These are phyloP conservation scores for Gasteruption jaculator DNA, from an alignment of 2,888 invertebrate species.

Conservation along the genomic window DNA sequence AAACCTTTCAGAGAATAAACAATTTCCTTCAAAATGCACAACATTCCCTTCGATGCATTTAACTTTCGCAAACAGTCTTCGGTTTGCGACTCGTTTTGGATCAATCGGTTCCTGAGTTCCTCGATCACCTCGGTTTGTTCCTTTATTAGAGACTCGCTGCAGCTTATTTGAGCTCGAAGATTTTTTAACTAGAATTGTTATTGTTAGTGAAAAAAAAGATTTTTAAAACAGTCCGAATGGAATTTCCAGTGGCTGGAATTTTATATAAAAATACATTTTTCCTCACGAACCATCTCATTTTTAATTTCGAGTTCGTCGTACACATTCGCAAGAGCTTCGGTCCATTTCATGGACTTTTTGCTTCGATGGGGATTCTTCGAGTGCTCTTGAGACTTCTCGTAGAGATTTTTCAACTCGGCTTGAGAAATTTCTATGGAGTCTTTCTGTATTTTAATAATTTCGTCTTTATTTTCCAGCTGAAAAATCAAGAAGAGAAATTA, in stretches of 20 bases:
- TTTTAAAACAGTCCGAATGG: constrained; percentile 1
- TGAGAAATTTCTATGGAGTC: constrained; percentile 43
- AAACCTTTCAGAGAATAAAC: constrained; percentile 32
- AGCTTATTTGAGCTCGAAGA: constrained; percentile 18
- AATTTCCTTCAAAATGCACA: constrained; percentile 25
- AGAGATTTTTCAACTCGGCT: constrained; percentile 39
- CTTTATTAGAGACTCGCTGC: constrained; percentile 21
- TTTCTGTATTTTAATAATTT: constrained; percentile 45
- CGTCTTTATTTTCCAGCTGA: constrained; percentile 42
- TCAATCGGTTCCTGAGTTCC: constrained; percentile 28
- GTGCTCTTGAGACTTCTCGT: constrained; percentile 40
- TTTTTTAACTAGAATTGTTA: constrained; percentile 19
- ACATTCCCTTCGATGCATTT: constrained; percentile 29
- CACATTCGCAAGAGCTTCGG: too few species aligned
- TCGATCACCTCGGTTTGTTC: constrained; percentile 27
- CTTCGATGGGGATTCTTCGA: too few species aligned
- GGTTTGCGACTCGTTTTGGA: constrained; percentile 23
- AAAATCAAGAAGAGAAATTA: constrained; percentile 9
- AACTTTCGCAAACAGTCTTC: constrained; percentile 29
- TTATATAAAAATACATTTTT: background rate
- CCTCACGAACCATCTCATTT: too few species aligned
- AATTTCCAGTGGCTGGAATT: background rate
- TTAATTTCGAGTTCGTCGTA: too few species aligned
- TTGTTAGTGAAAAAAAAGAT: background rate
- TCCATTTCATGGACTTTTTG: too few species aligned